Base-by-base conservation (phyloP, 2,888 invertebrate genomes). In the Philonicus albiceps region DNA sequence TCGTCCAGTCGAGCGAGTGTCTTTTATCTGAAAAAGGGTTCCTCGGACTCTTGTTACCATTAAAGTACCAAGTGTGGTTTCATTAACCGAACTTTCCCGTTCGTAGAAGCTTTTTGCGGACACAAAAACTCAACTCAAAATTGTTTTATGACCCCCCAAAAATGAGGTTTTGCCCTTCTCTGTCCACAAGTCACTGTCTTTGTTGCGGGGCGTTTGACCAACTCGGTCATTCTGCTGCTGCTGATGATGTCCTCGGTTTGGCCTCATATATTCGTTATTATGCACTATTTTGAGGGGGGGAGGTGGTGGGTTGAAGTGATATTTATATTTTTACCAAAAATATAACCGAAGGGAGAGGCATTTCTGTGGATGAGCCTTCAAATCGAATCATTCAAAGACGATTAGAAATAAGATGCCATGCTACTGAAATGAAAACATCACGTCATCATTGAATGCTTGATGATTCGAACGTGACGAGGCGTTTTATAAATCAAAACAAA, bases 401-500 rank as follows among this genome's bases (percentile, higher is more conserved):
- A 85, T 83, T 85, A 86, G 81, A 75, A 86, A 83, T 87, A 86
- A 87, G 86, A 73, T 86, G 73, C 84, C 73, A 73, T 40, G 49
- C 53, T 85, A 55, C 37, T 37, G 53, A 86, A 74, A 86, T 85
- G 86, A 88, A 88, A 88, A 34, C 78, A 88, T 87, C 88, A 86
- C 75, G 87, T 88, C 88, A 88, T 88, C 86, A 86, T 88, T 80
- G 87, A 88, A 88, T 87, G 86, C 88, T 88, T 88, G 88, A 88
- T 88, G 88, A 88, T 88, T 87, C 86, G 86, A 87, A 86, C 88
- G 84, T 88, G 88, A 88, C 86, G 86, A 84, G 86, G 86, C 87
- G 74, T 87, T 88, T 88, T 86, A 43, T 19, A 22, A 88, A 87
- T 80, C 87, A 87, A 81, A 88, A 87, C 86, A 86, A 87, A 87